Evolutionary conservation across 2,797 vertebrate species (phyloP).

Genomic region (Coreius guichenoti): DNA sequence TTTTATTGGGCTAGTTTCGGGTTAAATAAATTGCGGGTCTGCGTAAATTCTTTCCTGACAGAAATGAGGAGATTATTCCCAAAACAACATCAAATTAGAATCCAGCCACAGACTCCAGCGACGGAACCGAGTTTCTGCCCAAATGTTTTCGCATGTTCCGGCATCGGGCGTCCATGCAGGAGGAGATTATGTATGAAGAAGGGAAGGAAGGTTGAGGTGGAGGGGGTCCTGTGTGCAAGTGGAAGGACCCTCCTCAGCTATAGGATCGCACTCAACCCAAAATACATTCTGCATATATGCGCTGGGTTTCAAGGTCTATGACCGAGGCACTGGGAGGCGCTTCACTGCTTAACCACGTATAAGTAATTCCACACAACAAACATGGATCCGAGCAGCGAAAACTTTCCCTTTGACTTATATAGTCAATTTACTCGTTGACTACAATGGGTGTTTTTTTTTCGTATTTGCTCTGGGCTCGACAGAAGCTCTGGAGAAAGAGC

Average conservation of each 20-base stretch:
- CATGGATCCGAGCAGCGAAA: conserved; percentile 50
- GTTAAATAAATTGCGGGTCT: conserved; percentile 33
- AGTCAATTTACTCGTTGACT: conserved; percentile 28
- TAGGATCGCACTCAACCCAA: conserved; percentile 60
- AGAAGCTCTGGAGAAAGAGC: conserved; percentile 36
- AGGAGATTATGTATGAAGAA: not conserved
- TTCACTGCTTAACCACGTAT: conserved; percentile 72
- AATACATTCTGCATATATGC: conserved; percentile 69
- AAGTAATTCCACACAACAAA: conserved; percentile 67
- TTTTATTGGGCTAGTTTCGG: not conserved
- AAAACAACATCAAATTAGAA: conserved; percentile 71
- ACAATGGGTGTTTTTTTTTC: conserved; percentile 27
- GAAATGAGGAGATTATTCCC: conserved; percentile 69
- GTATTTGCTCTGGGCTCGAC: conserved; percentile 12
- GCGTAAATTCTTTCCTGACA: conserved; percentile 53
- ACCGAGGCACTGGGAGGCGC: conserved; percentile 73
- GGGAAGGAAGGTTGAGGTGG: conserved; percentile 39
- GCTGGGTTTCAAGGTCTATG: conserved; percentile 63
- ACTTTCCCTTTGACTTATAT: conserved; percentile 29
- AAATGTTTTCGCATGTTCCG: conserved; percentile 75
- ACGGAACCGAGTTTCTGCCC: conserved; percentile 64
- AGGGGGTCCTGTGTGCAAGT: conserved; percentile 60
- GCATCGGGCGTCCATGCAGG: conserved; percentile 63
- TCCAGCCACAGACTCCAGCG: conserved; percentile 65
- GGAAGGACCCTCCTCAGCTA: conserved; percentile 66